Evolutionary conservation across 2,888 invertebrate genomes (phyloP).

Genomic region (Tipula unca): DNA sequence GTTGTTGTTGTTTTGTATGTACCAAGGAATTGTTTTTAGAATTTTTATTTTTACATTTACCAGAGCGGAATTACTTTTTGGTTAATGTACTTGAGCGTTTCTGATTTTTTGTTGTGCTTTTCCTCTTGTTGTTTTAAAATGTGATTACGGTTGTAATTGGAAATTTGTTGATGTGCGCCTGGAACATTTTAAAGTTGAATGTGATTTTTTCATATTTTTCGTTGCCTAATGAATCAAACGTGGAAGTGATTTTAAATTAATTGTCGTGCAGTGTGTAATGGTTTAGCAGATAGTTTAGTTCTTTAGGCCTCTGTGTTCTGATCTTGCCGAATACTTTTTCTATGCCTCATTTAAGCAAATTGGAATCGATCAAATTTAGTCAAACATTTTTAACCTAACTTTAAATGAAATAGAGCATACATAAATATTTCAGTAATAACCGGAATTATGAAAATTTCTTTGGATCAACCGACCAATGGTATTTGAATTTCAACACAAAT

Average conservation of each 20-base stretch:
- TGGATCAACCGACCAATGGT: too few species aligned
- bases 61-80: not conserved
- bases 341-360: too few species aligned
- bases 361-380: too few species aligned
- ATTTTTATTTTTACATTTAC: not conserved
- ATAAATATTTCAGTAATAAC: too few species aligned
- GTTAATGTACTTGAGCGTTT: not conserved
- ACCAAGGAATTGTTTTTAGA: not conserved
- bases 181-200: not conserved
- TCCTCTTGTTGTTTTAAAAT: not conserved
- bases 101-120: not conserved
- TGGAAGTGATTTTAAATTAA: not conserved
- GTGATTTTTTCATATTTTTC: not conserved
- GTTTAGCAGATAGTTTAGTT: too few species aligned
- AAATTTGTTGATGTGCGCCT: not conserved
- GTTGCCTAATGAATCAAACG: not conserved
- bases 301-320: too few species aligned
- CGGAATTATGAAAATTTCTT: too few species aligned
- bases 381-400: too few species aligned
- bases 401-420: too few species aligned
- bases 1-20: not conserved
- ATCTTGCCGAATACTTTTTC: too few species aligned
- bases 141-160: not conserved
- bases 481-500: too few species aligned
- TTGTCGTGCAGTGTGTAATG: too few species aligned